Base-by-base conservation (phyloP, 2,797 vertebrate genomes). In the Halcyon leucocephala region DNA sequence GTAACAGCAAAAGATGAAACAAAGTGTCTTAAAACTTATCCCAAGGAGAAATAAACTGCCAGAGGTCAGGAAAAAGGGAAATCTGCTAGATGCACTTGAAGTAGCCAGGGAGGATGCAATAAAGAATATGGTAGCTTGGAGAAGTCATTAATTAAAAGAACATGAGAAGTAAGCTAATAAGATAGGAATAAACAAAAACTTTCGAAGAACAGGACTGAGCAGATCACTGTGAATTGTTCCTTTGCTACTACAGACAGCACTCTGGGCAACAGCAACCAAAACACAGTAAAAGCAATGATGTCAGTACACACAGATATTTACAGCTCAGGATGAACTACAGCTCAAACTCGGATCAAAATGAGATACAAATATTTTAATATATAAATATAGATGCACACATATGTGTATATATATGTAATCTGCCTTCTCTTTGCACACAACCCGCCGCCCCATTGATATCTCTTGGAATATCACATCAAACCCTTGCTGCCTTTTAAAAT, bases 101-200 rank as follows among this genome's bases (percentile, higher is more conserved):
- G 48, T 9, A 89, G 55, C 22, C 64, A 87, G 52, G 58, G 29
- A 90, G 11, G 33, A 74, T 48, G 52, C 57, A 86, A 57, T 57
- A 57, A 91, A 74, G 33, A 86, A 80, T 57, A 79, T 4, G 16
- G 62, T 58, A 89, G 69, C 52, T 66, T 66, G 48, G 19, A 89
- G 28, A 90, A 84, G 64, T 21, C 69, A 72, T 64, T 88, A 89
- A 60, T 60, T 92, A 67, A 79, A 70, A 70, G 51, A 79, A 55
- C 18, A 74, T 0, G 2, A 77, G 69, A 76, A 61, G 11, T 48
- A 29, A 29, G 62, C 39, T 86, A 67, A 31, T 44, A 76, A 62
- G 9, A 16, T 49, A 83, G 31, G 44, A 86, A 83, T 67, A 72
- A 80, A 72, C 39, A 92, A 61, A 5, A 51, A 33, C 42, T 76